These are phyloP conservation scores for Paraplagusia blochii DNA, from an alignment of 2,113 vertebrate species.

Conservation along the genomic window DNA sequence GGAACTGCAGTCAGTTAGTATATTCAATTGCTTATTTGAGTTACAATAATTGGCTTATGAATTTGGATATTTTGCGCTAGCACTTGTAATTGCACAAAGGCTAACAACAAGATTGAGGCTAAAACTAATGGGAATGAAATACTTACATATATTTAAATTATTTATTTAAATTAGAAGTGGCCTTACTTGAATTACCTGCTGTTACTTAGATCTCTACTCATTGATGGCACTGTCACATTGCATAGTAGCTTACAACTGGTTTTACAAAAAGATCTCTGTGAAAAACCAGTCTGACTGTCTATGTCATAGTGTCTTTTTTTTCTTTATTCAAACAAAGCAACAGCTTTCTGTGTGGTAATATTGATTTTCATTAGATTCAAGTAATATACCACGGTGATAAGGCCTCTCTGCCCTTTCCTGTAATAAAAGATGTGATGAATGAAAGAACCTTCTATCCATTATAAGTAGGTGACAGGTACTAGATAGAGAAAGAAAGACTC, in stretches of 20 bases:
- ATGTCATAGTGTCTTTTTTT: conserved; percentile 3
- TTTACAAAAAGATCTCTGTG: conserved; percentile 19
- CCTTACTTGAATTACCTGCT: conserved; percentile 56
- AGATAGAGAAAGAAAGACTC: conserved; percentile 1
- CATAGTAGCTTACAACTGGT: conserved; percentile 6
- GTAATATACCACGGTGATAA: conserved; percentile 21
- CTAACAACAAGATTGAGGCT: conserved; percentile 8
- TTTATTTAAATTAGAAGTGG: conserved; percentile 44
- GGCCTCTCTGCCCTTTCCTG: conserved; percentile 9
- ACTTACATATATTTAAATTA: background rate
- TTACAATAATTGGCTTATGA: too few relatives aligned
- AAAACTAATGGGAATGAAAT: conserved; percentile 14
- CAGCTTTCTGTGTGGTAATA: conserved; percentile 22
- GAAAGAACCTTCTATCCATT: conserved; percentile 40
- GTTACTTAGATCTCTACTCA: conserved; percentile 43
- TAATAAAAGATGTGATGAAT: conserved; percentile 45
- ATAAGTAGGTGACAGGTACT: conserved; percentile 43
- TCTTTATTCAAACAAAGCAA: background rate
- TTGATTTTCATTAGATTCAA: conserved; percentile 3
- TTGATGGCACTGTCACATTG: conserved; percentile 38
- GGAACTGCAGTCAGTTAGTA: too few relatives aligned
- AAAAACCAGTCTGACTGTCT: conserved; percentile 24
- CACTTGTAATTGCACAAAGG: background rate
- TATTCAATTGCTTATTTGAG: too few relatives aligned
- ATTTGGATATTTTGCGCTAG: too few relatives aligned